A percentile compares a stretch with the other conserved stretches of the same genome.
These are phyloP conservation scores for Hylia prasina DNA, from an alignment of 2,113 vertebrate genomes.

Conservation along the genomic window DNA sequence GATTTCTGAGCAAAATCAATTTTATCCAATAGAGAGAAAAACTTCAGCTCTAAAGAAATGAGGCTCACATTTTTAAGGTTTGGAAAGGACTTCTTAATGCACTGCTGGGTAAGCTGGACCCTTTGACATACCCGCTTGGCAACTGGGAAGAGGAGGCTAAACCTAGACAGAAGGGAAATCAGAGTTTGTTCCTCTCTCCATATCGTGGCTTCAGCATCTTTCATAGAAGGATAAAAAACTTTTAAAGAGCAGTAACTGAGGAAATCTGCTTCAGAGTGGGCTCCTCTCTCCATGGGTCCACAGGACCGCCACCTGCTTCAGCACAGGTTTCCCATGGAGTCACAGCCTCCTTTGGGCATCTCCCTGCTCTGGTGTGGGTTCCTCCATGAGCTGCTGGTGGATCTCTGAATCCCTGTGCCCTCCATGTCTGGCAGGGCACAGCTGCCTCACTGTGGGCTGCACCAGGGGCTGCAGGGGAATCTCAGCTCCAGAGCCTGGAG, in stretches of 20 bases:
- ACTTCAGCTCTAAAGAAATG: background rate
- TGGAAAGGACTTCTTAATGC: background rate
- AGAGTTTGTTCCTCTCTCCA: background rate
- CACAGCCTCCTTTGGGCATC: background rate
- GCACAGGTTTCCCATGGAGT: accelerated
- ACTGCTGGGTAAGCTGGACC: background rate
- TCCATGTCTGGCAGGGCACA: background rate
- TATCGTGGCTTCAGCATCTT: accelerated
- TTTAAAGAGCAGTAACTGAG: background rate
- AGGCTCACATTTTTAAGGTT: background rate
- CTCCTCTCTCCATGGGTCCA: background rate
- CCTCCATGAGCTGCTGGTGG: background rate
- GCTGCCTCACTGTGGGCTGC: background rate
- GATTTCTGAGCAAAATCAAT: background rate
- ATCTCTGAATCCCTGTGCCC: background rate
- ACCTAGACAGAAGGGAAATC: background rate
- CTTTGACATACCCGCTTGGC: background rate
- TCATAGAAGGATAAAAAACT: background rate
- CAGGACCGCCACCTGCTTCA: background rate
- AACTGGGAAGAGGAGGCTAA: background rate
- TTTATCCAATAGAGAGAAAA: background rate
- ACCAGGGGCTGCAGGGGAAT: background rate
- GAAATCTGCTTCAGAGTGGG: background rate
- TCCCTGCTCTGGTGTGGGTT: background rate
- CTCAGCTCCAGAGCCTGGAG: background rate